Evolutionary conservation across 2,888 invertebrate genomes (phyloP).

Genomic region (Caenorhabditis drosophilae): DNA sequence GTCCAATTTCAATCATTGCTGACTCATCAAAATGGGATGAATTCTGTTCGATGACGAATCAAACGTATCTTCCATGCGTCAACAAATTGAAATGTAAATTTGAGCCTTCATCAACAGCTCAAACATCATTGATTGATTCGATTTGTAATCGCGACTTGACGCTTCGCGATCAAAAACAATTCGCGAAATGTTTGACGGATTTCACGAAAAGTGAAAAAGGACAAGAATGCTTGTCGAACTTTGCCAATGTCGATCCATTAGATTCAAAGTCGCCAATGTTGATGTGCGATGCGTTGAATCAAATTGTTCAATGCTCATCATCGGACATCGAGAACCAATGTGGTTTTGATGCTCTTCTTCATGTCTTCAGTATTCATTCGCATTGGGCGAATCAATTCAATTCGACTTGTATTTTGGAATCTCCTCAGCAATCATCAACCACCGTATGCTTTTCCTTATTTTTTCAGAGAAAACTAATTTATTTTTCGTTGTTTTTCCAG

Average conservation of each 20-base stretch:
- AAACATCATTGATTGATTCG: conserved; percentile 47
- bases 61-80: conserved; percentile 58
- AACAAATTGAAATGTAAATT: conserved; percentile 51
- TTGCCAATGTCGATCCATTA: conserved; percentile 55
- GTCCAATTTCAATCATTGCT: conserved; percentile 60
- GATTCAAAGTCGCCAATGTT: conserved; percentile 45
- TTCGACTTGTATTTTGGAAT: conserved; percentile 40
- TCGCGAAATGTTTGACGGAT: conserved; percentile 45
- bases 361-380: conserved; percentile 59
- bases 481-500: conserved; percentile 18
- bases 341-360: conserved; percentile 64
- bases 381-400: conserved; percentile 58
- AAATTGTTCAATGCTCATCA: conserved; percentile 51
- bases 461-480: too few relatives aligned
- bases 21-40: conserved; percentile 56
- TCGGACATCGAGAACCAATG: conserved; percentile 49
- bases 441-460: too few relatives aligned
- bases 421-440: conserved; percentile 50
- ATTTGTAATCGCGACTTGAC: conserved; percentile 50
- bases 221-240: conserved; percentile 52
- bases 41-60: conserved; percentile 54
- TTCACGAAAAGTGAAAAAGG: conserved; percentile 48
- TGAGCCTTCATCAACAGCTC: conserved; percentile 54
- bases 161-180: conserved; percentile 39
- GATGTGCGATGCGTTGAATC: conserved; percentile 55